Percentiles rank a stretch among this genome's conserved stretches.
phyloP scores from a whole-genome alignment of 2,888 invertebrate genomes.

The Hypena proboscidalis region DNA sequence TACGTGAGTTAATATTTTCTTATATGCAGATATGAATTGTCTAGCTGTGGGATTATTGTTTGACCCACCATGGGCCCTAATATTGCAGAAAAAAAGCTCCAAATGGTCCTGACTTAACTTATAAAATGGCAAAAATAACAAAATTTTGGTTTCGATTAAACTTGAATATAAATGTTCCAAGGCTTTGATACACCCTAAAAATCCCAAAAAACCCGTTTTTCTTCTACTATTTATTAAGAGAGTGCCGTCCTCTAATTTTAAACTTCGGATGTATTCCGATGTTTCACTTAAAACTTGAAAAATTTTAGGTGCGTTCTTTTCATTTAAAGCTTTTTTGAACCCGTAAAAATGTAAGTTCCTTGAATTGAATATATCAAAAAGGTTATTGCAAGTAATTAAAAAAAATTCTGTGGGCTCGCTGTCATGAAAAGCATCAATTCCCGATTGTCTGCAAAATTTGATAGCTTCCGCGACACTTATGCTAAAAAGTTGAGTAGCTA shows the following conservation, averaged over 20 bases:
- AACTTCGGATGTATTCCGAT: not conserved
- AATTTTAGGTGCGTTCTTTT: not conserved
- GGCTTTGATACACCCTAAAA: not conserved
- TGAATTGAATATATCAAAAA: constrained; percentile 2
- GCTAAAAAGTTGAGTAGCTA: constrained; percentile 1
- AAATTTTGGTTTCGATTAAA: not conserved
- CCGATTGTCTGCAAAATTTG: not conserved
- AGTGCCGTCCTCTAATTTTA: constrained; percentile 1
- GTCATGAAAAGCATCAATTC: not conserved
- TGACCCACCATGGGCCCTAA: constrained; percentile 9
- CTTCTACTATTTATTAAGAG: constrained; percentile 3
- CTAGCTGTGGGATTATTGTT: constrained; percentile 17
- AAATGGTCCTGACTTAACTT: constrained; percentile 4
- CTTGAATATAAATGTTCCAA: constrained; percentile 1
- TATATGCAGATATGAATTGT: constrained; percentile 12
- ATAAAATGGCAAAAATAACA: not conserved
- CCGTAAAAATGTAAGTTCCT: not conserved
- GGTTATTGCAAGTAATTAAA: not conserved
- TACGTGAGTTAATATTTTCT: constrained; percentile 10
- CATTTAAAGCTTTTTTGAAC: not conserved
- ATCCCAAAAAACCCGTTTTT: constrained; percentile 1
- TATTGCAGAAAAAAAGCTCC: constrained; percentile 13
- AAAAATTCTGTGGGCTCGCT: not conserved
- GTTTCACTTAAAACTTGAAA: not conserved
- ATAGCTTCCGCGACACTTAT: not conserved